phyloP scores from a whole-genome alignment of 2,113 vertebrate species.

The Gymnocephalus cernua region DNA sequence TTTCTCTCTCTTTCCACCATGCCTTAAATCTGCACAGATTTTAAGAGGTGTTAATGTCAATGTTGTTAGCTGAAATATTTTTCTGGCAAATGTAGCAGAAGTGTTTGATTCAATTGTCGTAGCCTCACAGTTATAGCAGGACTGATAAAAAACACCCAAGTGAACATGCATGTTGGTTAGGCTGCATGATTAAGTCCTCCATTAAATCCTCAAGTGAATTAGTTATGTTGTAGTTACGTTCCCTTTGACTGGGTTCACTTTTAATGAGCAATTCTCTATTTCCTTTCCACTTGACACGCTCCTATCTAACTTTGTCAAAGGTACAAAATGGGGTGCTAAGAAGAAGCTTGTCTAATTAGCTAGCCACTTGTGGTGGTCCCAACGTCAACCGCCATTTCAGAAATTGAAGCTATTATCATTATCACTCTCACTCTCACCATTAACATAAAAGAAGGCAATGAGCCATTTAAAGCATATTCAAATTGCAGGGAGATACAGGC shows the following conservation, averaged over 20 bases:
- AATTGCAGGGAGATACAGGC: not conserved
- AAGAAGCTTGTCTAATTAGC: conserved; percentile 72
- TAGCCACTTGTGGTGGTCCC: conserved; percentile 57
- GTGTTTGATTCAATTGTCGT: conserved; percentile 24
- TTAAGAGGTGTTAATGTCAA: conserved; percentile 40
- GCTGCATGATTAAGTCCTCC: conserved; percentile 54
- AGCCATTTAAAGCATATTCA: conserved; percentile 40
- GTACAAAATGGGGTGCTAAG: conserved; percentile 64
- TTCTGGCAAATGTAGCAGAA: conserved; percentile 6
- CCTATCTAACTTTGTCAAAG: conserved; percentile 63
- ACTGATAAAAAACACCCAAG: conserved; percentile 19
- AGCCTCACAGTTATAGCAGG: conserved; percentile 17
- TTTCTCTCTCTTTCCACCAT: not conserved
- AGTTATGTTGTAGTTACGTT: conserved; percentile 52
- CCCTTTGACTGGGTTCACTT: conserved; percentile 62
- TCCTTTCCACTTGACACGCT: conserved; percentile 68
- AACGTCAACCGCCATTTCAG: conserved; percentile 41
- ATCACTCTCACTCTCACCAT: conserved; percentile 46
- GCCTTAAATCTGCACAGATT: conserved; percentile 39
- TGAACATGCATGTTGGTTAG: conserved; percentile 31
- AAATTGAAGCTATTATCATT: conserved; percentile 58
- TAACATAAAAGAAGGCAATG: conserved; percentile 51
- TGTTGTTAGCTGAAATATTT: conserved; percentile 30
- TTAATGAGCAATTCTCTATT: conserved; percentile 72
- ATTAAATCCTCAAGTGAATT: conserved; percentile 61